A percentile compares a stretch with the other conserved stretches of the same genome.
Evolutionary conservation across 2,113 vertebrate genomes (phyloP).

Genomic region (Elephantulus edwardii): DNA sequence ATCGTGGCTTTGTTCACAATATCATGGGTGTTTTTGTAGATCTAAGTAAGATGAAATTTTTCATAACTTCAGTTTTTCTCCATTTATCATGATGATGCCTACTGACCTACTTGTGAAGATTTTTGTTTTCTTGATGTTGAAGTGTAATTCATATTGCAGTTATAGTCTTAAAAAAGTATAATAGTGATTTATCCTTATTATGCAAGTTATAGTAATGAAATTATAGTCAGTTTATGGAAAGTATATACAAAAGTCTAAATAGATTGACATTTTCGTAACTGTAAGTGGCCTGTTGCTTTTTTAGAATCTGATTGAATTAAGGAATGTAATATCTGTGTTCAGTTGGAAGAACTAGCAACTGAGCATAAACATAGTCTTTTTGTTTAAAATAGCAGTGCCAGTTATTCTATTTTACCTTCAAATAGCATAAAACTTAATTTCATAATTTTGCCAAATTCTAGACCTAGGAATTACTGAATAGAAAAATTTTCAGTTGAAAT

Average conservation of each 20-base stretch:
- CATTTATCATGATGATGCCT: no score
- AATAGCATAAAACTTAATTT: slow-evolving; percentile 41
- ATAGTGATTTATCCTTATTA: slow-evolving; percentile 39
- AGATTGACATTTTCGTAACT: slow-evolving; percentile 41
- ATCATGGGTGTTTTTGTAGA: no score
- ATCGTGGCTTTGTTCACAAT: no score
- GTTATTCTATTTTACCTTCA: slow-evolving; percentile 18
- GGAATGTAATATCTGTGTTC: background rate
- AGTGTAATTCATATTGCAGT: no score
- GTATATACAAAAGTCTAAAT: slow-evolving; percentile 48
- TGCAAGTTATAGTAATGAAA: slow-evolving; percentile 40
- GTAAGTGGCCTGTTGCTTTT: slow-evolving; percentile 28
- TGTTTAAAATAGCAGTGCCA: slow-evolving; percentile 19
- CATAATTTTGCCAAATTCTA: background rate
- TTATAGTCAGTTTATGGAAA: slow-evolving; percentile 45
- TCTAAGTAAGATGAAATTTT: no score
- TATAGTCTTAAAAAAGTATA: no score
- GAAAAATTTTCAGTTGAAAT: slow-evolving; percentile 32
- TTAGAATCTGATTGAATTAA: slow-evolving; percentile 39
- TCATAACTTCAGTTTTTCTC: no score
- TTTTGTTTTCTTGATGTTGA: no score
- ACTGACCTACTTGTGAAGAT: no score
- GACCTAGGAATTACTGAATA: slow-evolving; percentile 3
- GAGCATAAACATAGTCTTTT: slow-evolving; percentile 18
- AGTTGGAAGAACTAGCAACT: slow-evolving; percentile 20